Evolutionary conservation across 2,797 vertebrate genomes (phyloP), one percentile per base, ranked within the genome.

Genomic region (Hyperoplus immaculatus): DNA sequence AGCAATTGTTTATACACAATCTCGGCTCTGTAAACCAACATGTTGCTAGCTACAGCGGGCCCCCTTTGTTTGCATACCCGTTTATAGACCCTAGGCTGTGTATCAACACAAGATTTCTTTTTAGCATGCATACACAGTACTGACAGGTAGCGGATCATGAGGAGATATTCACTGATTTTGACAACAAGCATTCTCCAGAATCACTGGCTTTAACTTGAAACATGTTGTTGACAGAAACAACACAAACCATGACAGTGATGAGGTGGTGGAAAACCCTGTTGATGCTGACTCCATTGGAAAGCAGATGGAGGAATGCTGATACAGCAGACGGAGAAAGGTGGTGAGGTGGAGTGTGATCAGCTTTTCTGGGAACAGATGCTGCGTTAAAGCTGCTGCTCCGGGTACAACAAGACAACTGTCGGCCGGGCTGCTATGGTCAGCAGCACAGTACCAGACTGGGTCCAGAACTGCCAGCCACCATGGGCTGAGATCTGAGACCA

Each of bases 371-470:
- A 57, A 68, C 70, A 63, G 57, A 77, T 72, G 0, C 71, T 66
- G 50, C 11, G 45, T 45, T 74, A 53, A 76, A 77, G 72, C 72
- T 70, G 56, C 57, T 82, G 55, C 72, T 82, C 51, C 70, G 83
- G 65, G 69, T 47, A 13, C 21, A 69, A 79, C 49, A n/a, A 53
- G 41, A 16, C 67, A 72, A 72, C 72, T 47, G 59, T 78, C n/a
- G 29, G 55, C 41, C 65, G 54, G 61, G n/a, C 62, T 64, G 58
- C 42, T 42, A 66, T 3, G 8, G 41, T 75, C 63, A 45, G 9
- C 63, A 45, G 9, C 50, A 10, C 1, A 46, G 41, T 54, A 65
- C 36, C 58, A 55, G n/a, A 63, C 65, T 43, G 60, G 57, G 61
- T 50, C 21, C 53, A 67, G 12, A 60, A 41, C 55, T 16, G 46